Evolutionary conservation across 2,113 vertebrate species (phyloP).

Genomic region (Girardinichthys multiradiatus): DNA sequence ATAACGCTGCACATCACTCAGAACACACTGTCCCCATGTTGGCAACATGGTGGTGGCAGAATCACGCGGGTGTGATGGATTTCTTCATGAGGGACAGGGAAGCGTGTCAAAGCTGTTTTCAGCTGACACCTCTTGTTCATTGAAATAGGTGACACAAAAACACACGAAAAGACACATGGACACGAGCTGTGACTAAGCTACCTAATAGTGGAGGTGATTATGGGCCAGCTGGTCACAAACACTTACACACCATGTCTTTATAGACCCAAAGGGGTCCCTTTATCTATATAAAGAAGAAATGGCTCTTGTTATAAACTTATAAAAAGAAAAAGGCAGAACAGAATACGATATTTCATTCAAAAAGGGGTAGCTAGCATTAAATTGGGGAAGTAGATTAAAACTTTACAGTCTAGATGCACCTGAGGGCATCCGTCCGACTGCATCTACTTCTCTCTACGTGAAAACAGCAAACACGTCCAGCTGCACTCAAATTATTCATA

Average conservation of each 20-base stretch:
- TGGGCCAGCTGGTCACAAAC: constrained; percentile 61
- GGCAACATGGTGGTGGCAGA: too few species aligned
- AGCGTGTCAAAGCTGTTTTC: not conserved
- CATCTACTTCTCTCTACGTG: constrained; percentile 29
- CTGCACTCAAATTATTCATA: constrained; percentile 68
- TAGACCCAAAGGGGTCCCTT: not conserved
- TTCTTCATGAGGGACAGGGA: too few species aligned
- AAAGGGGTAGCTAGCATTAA: constrained; percentile 1
- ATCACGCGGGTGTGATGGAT: too few species aligned
- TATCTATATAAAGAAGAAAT: not conserved
- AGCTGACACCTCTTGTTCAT: constrained; percentile 27
- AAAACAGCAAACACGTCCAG: constrained; percentile 59
- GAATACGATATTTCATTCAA: not conserved
- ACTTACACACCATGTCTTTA: constrained; percentile 2
- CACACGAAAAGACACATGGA: constrained; percentile 44
- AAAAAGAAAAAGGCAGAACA: constrained; percentile 29
- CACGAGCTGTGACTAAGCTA: constrained; percentile 67
- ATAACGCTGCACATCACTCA: too few species aligned
- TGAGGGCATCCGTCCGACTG: constrained; percentile 27
- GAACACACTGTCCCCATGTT: too few species aligned
- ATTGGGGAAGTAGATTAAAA: constrained; percentile 29
- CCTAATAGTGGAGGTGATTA: constrained; percentile 68
- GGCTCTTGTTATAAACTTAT: not conserved
- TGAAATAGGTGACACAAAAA: constrained; percentile 34
- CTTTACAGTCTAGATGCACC: constrained; percentile 52